Conservation (phyloP, 2,888 invertebrate genomes). For the Eupithecia dodoneata region DNA sequence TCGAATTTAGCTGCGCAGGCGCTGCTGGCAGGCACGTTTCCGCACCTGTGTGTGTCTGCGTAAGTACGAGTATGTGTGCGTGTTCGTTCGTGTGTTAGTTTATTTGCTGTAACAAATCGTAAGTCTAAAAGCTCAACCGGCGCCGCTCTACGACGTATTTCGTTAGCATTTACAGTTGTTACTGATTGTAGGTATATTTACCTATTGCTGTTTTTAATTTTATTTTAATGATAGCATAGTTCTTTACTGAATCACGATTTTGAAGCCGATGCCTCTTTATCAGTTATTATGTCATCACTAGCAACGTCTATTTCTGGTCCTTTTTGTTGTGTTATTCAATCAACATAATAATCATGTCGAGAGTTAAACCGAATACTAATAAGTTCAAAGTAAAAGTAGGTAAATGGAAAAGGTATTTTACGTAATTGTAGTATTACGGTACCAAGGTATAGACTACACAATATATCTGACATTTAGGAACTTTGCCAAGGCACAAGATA, state of each 20-base stretch:
- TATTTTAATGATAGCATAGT: slow-evolving; percentile 43
- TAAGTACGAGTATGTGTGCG: slow-evolving; percentile 6
- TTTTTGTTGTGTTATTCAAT: background rate
- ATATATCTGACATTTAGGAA: background rate
- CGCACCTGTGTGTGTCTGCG: slow-evolving; percentile 39
- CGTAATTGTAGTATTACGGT: background rate
- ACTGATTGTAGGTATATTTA: slow-evolving; percentile 55
- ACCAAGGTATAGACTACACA: background rate
- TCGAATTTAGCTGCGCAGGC: slow-evolving; percentile 53
- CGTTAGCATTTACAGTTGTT: slow-evolving; percentile 69
- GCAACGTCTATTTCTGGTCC: background rate
- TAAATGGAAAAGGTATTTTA: background rate
- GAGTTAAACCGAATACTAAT: slow-evolving; percentile 55
- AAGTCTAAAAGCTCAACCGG: slow-evolving; percentile 67
- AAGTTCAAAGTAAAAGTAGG: slow-evolving; percentile 69
- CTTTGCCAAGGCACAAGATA: background rate
- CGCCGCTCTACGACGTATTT: slow-evolving; percentile 65
- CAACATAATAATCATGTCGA: background rate
- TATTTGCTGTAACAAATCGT: slow-evolving; percentile 62
- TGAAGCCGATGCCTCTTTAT: slow-evolving; percentile 16
- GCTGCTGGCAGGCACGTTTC: slow-evolving; percentile 60
- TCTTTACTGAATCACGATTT: slow-evolving; percentile 42
- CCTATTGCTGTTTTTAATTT: slow-evolving; percentile 55
- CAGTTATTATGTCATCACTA: background rate
- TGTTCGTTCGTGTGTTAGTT: slow-evolving; percentile 45